Evolutionary conservation across 1,140 invertebrate species (phyloP).

Genomic region (Cotesia chilonis): DNA sequence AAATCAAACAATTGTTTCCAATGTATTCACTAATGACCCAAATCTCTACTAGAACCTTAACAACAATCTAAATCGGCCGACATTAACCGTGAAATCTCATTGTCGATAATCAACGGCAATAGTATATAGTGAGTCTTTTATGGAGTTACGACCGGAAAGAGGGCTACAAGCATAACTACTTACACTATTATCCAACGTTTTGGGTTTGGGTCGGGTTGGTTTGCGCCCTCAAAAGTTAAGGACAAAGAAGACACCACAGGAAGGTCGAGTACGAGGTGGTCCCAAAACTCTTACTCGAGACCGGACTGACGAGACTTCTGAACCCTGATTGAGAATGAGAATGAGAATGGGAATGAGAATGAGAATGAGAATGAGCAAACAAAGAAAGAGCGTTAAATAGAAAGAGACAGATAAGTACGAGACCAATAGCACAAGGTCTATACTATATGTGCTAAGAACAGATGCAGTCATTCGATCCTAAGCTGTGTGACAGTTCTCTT

Average conservation of each 20-base stretch:
- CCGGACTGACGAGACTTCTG: slow-evolving; percentile 48
- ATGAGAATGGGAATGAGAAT: background rate
- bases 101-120: background rate
- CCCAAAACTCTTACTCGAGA: slow-evolving; percentile 31
- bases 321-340: slow-evolving; percentile 2
- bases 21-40: no score
- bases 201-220: slow-evolving; percentile 4
- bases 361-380: background rate
- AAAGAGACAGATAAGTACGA: background rate
- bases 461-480: slow-evolving; percentile 21
- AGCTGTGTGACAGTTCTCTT: background rate
- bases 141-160: slow-evolving; percentile 12
- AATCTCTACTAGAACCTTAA: no score
- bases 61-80: no score
- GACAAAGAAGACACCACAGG: slow-evolving; percentile 52
- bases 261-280: slow-evolving; percentile 41
- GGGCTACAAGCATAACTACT: slow-evolving; percentile 27
- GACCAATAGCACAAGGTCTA: background rate
- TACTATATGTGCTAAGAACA: slow-evolving; percentile 28
- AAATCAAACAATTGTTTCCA: no score
- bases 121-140: background rate
- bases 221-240: slow-evolving; percentile 31
- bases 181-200: background rate
- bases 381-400: background rate
- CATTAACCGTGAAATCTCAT: no score